A percentile compares a stretch with the other conserved stretches of the same genome.
Evolutionary conservation across 2,113 vertebrate species (phyloP).

Genomic region (Alosa alosa): DNA sequence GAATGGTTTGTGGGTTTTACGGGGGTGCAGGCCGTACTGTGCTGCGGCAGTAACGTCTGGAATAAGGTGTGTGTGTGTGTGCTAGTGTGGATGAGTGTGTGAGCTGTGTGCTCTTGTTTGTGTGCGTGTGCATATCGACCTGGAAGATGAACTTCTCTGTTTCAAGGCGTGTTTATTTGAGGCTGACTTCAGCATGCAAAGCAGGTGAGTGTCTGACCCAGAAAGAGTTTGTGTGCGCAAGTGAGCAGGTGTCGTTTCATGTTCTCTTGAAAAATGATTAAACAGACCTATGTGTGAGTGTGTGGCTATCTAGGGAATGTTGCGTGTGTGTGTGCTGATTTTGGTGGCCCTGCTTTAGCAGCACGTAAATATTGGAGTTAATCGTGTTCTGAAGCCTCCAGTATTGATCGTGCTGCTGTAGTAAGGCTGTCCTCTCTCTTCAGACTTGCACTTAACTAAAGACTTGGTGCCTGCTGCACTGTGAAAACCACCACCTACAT

Average conservation of each 20-base stretch:
- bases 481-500: background rate
- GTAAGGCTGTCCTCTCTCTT: slow-evolving; percentile 74
- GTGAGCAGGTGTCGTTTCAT: background rate
- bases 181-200: slow-evolving; percentile 4
- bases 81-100: background rate
- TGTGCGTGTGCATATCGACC: background rate
- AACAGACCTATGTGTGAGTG: background rate
- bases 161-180: background rate
- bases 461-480: background rate
- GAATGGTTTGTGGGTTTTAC: slow-evolving; percentile 91
- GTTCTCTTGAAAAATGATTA: background rate
- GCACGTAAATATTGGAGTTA: slow-evolving; percentile 95
- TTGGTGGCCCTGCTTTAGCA: slow-evolving; percentile 87
- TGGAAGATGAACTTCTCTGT: background rate
- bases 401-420: slow-evolving; percentile 94
- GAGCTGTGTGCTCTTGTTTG: background rate
- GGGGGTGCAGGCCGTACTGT: slow-evolving; percentile 90
- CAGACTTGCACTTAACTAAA: background rate
- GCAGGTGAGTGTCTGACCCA: background rate
- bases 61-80: slow-evolving; percentile 39
- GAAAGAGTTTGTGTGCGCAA: background rate
- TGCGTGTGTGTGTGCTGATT: background rate
- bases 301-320: slow-evolving; percentile 19
- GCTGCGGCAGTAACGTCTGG: slow-evolving; percentile 89
- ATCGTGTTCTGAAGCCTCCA: slow-evolving; percentile 83